Base-by-base conservation (phyloP, 92 coral and sea anemone species). In the Hydrozoanthus gracilis region DNA sequence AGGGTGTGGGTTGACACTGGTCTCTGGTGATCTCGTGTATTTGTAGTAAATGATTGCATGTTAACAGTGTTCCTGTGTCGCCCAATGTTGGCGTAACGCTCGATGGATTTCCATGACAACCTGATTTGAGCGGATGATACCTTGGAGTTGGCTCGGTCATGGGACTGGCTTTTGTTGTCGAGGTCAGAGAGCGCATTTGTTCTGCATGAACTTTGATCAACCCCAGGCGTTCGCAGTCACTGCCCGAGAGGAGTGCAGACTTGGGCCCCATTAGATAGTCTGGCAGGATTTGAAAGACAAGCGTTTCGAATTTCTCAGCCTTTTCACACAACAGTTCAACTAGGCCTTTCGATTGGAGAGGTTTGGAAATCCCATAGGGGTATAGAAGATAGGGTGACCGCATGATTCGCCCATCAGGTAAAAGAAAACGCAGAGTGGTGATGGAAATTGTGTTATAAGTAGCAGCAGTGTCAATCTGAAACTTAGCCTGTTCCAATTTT, bases 401-500 rank as follows among this genome's bases (percentile, higher is more conserved):
- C 55, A 14, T 8, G 5, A 86, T 60, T 50, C 45, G 18, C 15
- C 46, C 39, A 2, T 39, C 74, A 14, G 88, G 88, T 8, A 55
- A 44, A 18, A 73, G 56, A 47, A 85, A 18, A 48, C 17, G 73
- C 45, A 84, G 87, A 78, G 87, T 70, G n/a, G 71, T 73, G 60
- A 13, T 46, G 15, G 64, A 66, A 4, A 69, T 48, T 35, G 78
- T 83, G 35, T 88, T 88, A 75, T 83, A 88, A 18, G 83, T 79
- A 67, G 87, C 87, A 16, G 87, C 91, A 9, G 87, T 80, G 78
- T 88, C 83, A 45, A 88, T 88, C 60, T 88, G 91, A 52, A 76
- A 71, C 27, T 61, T 56, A 44, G 74, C 55, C 54, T 51, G 72
- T 46, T 13, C 47, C 60, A 86, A 77, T 20, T 15, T 65, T 47